phyloP scores from a whole-genome alignment of 1,140 invertebrate species.

The Grapholita molesta region DNA sequence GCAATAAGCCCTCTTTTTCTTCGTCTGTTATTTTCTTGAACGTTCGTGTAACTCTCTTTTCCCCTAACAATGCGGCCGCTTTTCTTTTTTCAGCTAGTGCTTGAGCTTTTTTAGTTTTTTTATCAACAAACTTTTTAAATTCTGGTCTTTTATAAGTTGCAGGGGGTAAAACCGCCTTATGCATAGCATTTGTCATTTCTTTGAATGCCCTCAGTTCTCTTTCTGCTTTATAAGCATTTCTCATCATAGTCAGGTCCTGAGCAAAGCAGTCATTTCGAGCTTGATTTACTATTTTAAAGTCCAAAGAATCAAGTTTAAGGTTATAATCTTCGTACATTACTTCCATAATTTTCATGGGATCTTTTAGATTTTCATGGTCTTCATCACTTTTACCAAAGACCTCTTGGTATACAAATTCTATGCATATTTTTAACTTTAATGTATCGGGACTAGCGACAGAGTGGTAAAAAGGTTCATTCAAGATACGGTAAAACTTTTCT shows the following conservation, averaged over 20 bases:
- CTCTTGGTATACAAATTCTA: conserved; percentile 83
- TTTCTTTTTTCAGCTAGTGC: conserved; percentile 44
- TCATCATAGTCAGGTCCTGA: conserved; percentile 79
- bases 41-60: conserved; percentile 31
- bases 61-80: conserved; percentile 35
- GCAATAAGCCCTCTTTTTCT: conserved; percentile 60
- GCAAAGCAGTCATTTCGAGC: conserved; percentile 79
- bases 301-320: conserved; percentile 78
- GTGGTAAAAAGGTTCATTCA: conserved; percentile 63
- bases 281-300: conserved; percentile 78
- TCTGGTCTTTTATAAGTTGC: conserved; percentile 47
- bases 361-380: conserved; percentile 73
- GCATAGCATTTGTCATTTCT: conserved; percentile 75
- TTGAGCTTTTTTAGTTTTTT: conserved; percentile 45
- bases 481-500: conserved; percentile 62
- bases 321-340: conserved; percentile 79
- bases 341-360: conserved; percentile 82
- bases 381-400: conserved; percentile 78
- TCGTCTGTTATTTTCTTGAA: conserved; percentile 52
- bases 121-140: conserved; percentile 48
- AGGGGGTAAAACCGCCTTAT: conserved; percentile 78
- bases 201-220: conserved; percentile 78
- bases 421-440: conserved; percentile 79
- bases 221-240: conserved; percentile 79
- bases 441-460: conserved; percentile 78